Percentiles rank a stretch among this genome's conserved stretches.
These are phyloP conservation scores for Peromyscus polionotus DNA, from an alignment of 2,113 vertebrate species.

Conservation along the genomic window DNA sequence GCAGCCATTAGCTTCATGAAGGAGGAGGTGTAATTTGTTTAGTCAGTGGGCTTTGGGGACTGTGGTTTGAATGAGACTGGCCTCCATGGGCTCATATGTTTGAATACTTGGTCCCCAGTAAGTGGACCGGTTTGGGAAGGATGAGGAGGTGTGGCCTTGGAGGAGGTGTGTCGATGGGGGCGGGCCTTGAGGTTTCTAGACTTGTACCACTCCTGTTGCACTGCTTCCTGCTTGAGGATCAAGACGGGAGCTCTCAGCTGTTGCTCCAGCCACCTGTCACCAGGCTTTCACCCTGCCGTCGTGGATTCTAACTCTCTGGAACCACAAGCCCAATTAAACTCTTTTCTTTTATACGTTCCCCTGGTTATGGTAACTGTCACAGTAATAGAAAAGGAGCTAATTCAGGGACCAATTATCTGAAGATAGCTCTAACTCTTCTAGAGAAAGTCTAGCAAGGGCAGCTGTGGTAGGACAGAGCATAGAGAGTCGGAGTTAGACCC, in stretches of 20 bases:
- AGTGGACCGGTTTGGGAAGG: not conserved
- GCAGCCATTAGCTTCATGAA: not conserved
- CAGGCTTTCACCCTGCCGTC: not conserved
- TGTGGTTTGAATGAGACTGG: not conserved
- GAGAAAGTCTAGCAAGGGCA: slow-evolving; percentile 18
- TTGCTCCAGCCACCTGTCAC: not conserved
- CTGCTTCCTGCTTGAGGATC: not conserved
- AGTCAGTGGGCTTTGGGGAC: not conserved
- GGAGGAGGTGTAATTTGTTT: not conserved
- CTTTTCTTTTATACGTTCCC: not conserved
- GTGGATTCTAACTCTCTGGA: not conserved
- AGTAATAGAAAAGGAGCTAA: not conserved
- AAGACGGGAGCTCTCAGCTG: not conserved
- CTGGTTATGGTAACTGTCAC: not conserved
- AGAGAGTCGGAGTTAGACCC: not conserved
- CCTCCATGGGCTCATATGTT: not conserved
- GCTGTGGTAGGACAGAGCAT: not conserved
- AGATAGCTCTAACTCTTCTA: not conserved
- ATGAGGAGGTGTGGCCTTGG: not conserved
- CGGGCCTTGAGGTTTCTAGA: not conserved
- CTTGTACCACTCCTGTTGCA: not conserved
- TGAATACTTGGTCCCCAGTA: not conserved
- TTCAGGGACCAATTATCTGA: not conserved
- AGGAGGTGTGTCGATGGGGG: not conserved
- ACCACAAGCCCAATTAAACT: not conserved